phyloP scores from a whole-genome alignment of 1,140 invertebrate genomes.

The Drosophila nigromelanica region DNA sequence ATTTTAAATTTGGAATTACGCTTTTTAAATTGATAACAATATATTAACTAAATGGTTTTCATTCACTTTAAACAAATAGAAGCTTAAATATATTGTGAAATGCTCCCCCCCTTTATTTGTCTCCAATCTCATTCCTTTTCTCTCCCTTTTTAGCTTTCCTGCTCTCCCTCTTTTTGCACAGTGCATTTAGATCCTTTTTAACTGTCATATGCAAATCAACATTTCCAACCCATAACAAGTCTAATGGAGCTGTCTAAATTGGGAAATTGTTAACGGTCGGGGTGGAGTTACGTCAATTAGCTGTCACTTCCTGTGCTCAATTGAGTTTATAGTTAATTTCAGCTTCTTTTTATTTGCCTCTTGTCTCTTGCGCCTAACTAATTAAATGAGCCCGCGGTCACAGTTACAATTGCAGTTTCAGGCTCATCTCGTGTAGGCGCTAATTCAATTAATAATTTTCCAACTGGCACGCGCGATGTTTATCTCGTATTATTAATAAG shows the following conservation, averaged over 20 bases:
- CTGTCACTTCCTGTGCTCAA: constrained; percentile 46
- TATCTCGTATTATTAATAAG: constrained; percentile 50
- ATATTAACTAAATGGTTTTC: too few relatives aligned
- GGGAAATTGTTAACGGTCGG: not conserved
- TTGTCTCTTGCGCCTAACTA: constrained; percentile 28
- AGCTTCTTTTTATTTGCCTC: not conserved
- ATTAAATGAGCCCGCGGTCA: constrained; percentile 31
- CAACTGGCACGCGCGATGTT: constrained; percentile 55
- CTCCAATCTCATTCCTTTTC: too few relatives aligned
- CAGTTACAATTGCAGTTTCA: constrained; percentile 6
- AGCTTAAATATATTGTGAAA: too few relatives aligned
- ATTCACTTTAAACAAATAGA: too few relatives aligned
- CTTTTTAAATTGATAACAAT: too few relatives aligned
- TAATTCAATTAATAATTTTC: constrained; percentile 72
- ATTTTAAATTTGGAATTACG: too few relatives aligned
- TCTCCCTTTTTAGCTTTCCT: too few relatives aligned
- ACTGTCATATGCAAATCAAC: constrained; percentile 62
- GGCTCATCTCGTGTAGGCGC: constrained; percentile 45
- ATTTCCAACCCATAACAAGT: constrained; percentile 16
- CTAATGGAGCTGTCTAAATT: constrained; percentile 34
- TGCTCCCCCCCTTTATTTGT: too few relatives aligned
- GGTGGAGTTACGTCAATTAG: constrained; percentile 31
- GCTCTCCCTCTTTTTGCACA: too few relatives aligned
- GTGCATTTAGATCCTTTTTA: not conserved
- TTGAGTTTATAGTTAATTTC: constrained; percentile 16